Evolutionary conservation across 2,888 invertebrate genomes (phyloP).

Genomic region (Formica aserva): DNA sequence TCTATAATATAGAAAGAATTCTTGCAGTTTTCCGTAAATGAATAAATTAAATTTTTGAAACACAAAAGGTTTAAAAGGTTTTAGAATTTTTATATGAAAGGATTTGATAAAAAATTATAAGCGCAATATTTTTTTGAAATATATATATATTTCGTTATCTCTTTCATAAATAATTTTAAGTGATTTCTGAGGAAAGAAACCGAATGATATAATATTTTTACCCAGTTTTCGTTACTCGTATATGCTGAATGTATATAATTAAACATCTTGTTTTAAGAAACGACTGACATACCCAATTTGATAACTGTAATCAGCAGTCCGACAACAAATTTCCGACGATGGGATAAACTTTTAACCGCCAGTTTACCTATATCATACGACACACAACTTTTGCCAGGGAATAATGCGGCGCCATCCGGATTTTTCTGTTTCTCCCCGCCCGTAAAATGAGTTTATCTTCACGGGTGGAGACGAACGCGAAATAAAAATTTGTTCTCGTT

Average conservation of each 20-base stretch:
- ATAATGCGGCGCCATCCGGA: constrained; percentile 22
- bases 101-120: neutral
- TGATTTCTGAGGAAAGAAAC: neutral
- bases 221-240: too few relatives aligned
- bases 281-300: neutral
- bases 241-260: neutral
- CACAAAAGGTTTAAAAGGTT: neutral
- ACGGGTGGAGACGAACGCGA: constrained; percentile 25
- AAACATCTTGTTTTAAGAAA: neutral
- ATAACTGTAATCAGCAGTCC: constrained; percentile 2
- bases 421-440: constrained; percentile 39
- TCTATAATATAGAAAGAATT: neutral
- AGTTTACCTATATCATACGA: constrained; percentile 14
- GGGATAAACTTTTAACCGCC: constrained; percentile 4
- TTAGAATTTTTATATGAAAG: neutral
- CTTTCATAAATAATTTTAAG: neutral
- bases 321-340: constrained; percentile 4
- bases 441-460: constrained; percentile 51
- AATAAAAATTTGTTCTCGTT: constrained; percentile 49
- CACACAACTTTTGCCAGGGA: constrained; percentile 19
- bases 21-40: neutral
- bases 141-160: too few relatives aligned
- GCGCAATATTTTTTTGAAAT: neutral
- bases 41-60: neutral
- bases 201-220: neutral